Percentiles rank a stretch among this genome's conserved stretches.
phyloP scores from a whole-genome alignment of 2,113 vertebrate species.

The Brachyistius frenatus region DNA sequence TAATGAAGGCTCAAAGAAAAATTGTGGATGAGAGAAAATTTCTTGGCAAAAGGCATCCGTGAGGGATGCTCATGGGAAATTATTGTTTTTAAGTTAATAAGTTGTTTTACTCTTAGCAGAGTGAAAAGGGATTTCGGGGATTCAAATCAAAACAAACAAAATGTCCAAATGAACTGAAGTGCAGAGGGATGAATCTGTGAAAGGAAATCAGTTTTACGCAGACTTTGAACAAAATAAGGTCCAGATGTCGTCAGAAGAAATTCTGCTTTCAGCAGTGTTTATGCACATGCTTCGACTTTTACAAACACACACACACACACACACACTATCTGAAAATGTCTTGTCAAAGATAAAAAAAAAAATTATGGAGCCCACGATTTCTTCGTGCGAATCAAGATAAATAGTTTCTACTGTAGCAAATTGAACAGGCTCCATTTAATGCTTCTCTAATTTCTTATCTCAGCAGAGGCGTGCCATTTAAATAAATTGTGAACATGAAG shows the following conservation, averaged over 20 bases:
- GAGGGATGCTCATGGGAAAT: conserved; percentile 74
- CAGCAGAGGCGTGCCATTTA: conserved; percentile 25
- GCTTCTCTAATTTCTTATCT: conserved; percentile 64
- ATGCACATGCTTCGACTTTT: conserved; percentile 14
- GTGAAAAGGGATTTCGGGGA: conserved; percentile 65
- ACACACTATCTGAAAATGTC: conserved; percentile 16
- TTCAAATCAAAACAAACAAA: conserved; percentile 73
- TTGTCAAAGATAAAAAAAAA: conserved; percentile 41
- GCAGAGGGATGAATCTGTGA: conserved; percentile 52
- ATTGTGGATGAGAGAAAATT: conserved; percentile 62
- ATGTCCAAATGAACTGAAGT: conserved; percentile 68
- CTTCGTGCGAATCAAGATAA: conserved; percentile 58
- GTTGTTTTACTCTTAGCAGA: conserved; percentile 73
- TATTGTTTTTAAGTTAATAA: conserved; percentile 79
- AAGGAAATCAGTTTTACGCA: conserved; percentile 57
- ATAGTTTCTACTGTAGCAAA: conserved; percentile 60
- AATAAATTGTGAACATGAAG: conserved; percentile 57
- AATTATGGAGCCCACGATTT: conserved; percentile 35
- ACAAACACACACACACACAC: conserved; percentile 9
- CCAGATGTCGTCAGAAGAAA: conserved; percentile 30
- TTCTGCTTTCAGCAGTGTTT: conserved; percentile 23
- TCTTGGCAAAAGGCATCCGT: conserved; percentile 59
- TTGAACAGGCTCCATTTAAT: conserved; percentile 58
- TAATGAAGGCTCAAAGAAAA: conserved; percentile 75
- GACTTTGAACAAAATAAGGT: conserved; percentile 53